phyloP scores from a whole-genome alignment of 2,797 vertebrate species.

The Channallabes apus region DNA sequence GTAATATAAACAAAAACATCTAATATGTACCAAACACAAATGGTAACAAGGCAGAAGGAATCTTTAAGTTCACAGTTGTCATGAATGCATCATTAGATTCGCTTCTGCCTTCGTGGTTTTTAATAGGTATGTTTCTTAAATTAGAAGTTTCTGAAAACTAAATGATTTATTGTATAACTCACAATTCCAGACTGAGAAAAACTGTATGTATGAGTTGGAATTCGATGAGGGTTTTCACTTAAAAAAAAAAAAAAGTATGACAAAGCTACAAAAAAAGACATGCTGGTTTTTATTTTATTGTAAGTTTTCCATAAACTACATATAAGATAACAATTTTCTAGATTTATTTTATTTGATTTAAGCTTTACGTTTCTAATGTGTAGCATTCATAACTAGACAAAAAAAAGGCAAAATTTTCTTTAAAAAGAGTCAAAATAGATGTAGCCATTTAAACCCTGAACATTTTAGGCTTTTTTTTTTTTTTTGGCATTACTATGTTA shows the following conservation, averaged over 20 bases:
- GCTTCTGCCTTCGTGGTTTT: background rate
- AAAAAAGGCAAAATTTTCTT: too few species aligned
- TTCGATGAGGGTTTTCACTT: background rate
- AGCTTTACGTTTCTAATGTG: too few species aligned
- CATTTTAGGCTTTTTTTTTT: too few species aligned
- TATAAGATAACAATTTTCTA: too few species aligned
- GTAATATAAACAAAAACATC: slow-evolving; percentile 3
- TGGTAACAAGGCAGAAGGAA: background rate
- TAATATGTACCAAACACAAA: background rate
- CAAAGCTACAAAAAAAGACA: too few species aligned
- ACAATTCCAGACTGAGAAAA: background rate
- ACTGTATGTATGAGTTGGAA: background rate
- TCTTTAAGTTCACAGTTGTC: background rate
- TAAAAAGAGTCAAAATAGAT: too few species aligned
- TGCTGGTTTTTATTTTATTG: too few species aligned
- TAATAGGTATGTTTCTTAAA: background rate
- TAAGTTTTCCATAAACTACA: too few species aligned
- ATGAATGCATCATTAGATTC: background rate
- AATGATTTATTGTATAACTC: background rate
- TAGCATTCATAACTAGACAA: too few species aligned
- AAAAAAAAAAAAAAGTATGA: background rate
- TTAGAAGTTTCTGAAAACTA: background rate
- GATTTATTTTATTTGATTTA: too few species aligned
- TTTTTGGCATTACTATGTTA: too few species aligned
- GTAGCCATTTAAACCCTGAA: too few species aligned